Evolutionary conservation across 1,140 invertebrate species (phyloP).

Genomic region (Cyclargus thomasi): DNA sequence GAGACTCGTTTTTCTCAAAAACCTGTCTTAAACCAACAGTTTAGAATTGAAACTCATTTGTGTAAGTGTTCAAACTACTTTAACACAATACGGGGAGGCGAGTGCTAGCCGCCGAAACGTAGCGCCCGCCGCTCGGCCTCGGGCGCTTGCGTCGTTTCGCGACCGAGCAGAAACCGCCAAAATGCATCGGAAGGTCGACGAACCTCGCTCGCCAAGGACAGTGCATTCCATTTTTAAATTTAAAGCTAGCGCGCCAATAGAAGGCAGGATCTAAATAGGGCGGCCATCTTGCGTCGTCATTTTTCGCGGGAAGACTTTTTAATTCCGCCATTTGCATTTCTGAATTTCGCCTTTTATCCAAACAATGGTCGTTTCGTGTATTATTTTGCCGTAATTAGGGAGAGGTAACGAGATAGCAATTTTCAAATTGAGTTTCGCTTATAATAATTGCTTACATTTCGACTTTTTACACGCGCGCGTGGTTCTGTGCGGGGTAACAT

Average conservation of each 20-base stretch:
- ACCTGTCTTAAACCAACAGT: conserved; percentile 35
- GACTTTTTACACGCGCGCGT: not conserved
- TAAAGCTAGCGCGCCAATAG: conserved; percentile 62
- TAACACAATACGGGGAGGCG: conserved; percentile 32
- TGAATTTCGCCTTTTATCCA: conserved; percentile 43
- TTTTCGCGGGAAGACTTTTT: conserved; percentile 47
- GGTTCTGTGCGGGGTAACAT: not conserved
- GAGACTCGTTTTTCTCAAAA: conserved; percentile 31
- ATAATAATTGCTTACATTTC: conserved; percentile 17
- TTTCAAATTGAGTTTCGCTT: conserved; percentile 18
- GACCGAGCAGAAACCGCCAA: conserved; percentile 55
- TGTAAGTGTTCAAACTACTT: conserved; percentile 30
- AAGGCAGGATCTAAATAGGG: conserved; percentile 60
- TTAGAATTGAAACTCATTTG: conserved; percentile 44
- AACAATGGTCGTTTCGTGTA: conserved; percentile 47
- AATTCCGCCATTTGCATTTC: conserved; percentile 50
- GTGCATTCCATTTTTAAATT: conserved; percentile 73
- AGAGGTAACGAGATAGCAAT: conserved; percentile 38
- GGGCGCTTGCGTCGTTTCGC: conserved; percentile 40
- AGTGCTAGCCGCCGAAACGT: conserved; percentile 30
- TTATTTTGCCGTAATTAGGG: conserved; percentile 51
- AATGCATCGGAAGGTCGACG: conserved; percentile 73
- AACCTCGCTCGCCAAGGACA: conserved; percentile 68
- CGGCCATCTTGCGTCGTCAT: conserved; percentile 53
- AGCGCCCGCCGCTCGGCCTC: conserved; percentile 34